Conservation (phyloP, 30 jellyfish, hydroid and myxozoan species). For the Rhopilema esculentum region DNA sequence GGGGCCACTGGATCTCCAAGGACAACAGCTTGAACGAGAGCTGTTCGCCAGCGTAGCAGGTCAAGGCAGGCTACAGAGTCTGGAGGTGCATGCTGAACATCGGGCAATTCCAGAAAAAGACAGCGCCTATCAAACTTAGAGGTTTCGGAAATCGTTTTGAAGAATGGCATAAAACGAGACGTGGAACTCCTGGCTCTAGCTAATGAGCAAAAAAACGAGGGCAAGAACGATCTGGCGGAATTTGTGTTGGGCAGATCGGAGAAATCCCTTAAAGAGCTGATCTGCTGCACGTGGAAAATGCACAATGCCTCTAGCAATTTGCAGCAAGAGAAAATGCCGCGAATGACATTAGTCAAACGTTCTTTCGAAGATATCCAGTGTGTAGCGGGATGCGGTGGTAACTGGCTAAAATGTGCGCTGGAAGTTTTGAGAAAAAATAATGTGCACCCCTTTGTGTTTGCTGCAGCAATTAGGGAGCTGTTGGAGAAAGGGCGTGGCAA, state of each 20-base stretch:
- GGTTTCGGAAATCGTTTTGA: neutral
- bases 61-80: constrained; percentile 3
- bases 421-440: neutral
- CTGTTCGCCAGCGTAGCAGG: neutral
- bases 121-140: constrained; percentile 26
- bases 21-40: constrained; percentile 42
- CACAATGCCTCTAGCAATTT: constrained; percentile 11
- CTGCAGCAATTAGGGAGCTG: constrained; percentile 34
- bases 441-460: constrained; percentile 25
- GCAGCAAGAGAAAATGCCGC: constrained; percentile 6
- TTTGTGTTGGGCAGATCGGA: constrained; percentile 1
- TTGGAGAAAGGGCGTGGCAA: constrained; percentile 61
- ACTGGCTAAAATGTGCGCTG: neutral
- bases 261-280: constrained; percentile 15
- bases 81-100: neutral
- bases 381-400: constrained; percentile 17
- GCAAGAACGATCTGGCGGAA: constrained; percentile 22
- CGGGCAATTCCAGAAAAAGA: neutral
- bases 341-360: constrained; percentile 11
- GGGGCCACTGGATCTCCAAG: constrained; percentile 38
- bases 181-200: constrained; percentile 45
- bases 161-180: constrained; percentile 26
- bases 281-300: constrained; percentile 50
- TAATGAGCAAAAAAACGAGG: constrained; percentile 39
- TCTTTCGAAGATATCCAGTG: neutral